Evolutionary conservation across 2,797 vertebrate genomes (phyloP).

Genomic region (Trichosurus vulpecula): DNA sequence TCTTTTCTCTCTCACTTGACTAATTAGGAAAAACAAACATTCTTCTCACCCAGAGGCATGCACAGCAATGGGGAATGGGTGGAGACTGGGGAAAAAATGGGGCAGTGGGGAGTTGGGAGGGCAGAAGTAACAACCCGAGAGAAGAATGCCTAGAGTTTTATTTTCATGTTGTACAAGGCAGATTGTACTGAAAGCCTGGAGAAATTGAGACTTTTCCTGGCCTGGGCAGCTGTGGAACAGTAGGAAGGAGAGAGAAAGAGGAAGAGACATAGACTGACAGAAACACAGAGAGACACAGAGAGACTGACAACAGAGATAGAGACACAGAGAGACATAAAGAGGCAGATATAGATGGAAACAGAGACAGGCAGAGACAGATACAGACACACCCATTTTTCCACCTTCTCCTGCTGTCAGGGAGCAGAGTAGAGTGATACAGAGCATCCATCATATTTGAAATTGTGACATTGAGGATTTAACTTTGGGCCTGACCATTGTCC

Average conservation of each 20-base stretch:
- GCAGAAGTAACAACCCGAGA: neutral
- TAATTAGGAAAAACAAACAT: neutral
- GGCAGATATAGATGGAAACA: neutral
- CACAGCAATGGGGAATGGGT: neutral
- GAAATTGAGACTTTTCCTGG: neutral
- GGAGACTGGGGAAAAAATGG: neutral
- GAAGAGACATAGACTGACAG: too few relatives aligned
- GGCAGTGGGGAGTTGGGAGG: neutral
- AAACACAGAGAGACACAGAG: too few relatives aligned
- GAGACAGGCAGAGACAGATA: neutral
- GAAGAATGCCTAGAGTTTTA: neutral
- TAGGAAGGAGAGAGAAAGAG: too few relatives aligned
- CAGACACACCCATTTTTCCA: too few relatives aligned
- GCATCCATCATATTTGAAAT: too few relatives aligned
- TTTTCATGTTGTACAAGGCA: neutral
- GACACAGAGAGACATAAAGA: too few relatives aligned
- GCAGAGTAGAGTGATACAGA: too few relatives aligned
- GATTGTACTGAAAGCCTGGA: neutral
- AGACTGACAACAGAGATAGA: neutral
- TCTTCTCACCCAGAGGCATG: neutral
- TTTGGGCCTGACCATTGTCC: too few relatives aligned
- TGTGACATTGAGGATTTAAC: too few relatives aligned
- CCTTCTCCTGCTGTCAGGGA: too few relatives aligned
- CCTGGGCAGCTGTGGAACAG: neutral
- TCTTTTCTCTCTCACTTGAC: neutral